These are phyloP conservation scores for Gymnorhina tibicen DNA, from an alignment of 2,113 vertebrate genomes.

Conservation along the genomic window DNA sequence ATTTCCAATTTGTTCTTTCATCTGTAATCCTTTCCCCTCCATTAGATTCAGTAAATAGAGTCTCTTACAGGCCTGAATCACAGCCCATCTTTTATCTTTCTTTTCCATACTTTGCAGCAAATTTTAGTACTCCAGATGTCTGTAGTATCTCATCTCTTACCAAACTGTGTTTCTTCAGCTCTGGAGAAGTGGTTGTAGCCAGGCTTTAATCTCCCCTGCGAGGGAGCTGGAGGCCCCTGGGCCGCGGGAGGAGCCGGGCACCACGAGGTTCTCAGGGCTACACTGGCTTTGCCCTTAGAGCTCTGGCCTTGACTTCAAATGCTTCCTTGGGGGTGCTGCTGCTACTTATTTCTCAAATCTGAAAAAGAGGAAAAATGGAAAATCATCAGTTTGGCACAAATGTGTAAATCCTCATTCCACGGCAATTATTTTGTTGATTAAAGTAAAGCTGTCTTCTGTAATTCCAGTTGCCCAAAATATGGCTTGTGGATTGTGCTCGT, in stretches of 20 bases:
- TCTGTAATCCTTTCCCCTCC: background rate
- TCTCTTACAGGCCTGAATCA: background rate
- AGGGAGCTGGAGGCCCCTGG: background rate
- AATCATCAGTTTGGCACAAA: background rate
- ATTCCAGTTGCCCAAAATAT: background rate
- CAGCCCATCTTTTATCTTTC: background rate
- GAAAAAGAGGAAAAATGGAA: background rate
- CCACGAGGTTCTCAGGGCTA: fast-evolving
- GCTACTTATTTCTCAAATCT: background rate
- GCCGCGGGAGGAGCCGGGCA: background rate
- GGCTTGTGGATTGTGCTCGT: background rate
- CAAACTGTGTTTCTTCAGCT: background rate
- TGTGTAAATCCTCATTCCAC: background rate
- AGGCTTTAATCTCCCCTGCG: fast-evolving
- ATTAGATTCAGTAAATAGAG: background rate
- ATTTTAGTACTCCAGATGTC: background rate
- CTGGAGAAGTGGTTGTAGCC: background rate
- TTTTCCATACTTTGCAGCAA: background rate
- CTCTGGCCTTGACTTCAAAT: background rate
- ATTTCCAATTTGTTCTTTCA: background rate
- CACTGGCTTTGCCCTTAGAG: background rate
- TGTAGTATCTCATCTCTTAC: background rate
- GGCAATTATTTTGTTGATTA: background rate
- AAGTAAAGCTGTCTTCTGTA: background rate
- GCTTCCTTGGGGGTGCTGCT: background rate